Evolutionary conservation across 2,888 invertebrate species (phyloP).

Genomic region (Pachliopta kotzebuea): DNA sequence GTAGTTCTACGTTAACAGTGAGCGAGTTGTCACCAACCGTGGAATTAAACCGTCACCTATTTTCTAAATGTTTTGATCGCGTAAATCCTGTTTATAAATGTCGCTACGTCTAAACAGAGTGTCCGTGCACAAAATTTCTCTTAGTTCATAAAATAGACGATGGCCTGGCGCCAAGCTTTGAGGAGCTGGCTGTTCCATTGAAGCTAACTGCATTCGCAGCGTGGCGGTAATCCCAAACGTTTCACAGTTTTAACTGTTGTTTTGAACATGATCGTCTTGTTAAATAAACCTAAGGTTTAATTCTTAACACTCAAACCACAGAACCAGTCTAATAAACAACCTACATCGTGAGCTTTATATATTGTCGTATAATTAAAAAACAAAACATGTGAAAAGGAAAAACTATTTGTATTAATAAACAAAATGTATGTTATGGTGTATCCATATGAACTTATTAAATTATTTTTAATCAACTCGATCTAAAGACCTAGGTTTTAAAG

Average conservation of each 20-base stretch:
- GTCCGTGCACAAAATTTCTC: constrained; percentile 40
- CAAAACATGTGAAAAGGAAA: too few species aligned
- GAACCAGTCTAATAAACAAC: too few species aligned
- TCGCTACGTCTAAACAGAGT: constrained; percentile 14
- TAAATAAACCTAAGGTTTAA: constrained; percentile 3
- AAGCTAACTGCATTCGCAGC: constrained; percentile 39
- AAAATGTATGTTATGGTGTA: too few species aligned
- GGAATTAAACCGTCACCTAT: constrained; percentile 17
- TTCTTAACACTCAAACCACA: background rate
- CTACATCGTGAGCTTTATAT: too few species aligned
- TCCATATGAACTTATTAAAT: too few species aligned
- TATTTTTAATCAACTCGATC: too few species aligned
- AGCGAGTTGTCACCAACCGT: constrained; percentile 12
- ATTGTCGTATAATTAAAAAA: too few species aligned
- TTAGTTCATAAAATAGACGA: constrained; percentile 43
- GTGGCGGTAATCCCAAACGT: constrained; percentile 38
- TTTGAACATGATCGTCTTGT: background rate
- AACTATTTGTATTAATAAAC: too few species aligned
- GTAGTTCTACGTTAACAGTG: constrained; percentile 1
- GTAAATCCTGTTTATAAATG: constrained; percentile 35
- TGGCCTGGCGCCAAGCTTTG: constrained; percentile 48
- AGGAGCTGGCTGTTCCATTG: constrained; percentile 34
- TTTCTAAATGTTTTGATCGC: constrained; percentile 17
- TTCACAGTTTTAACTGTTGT: constrained; percentile 26
- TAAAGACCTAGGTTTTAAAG: too few species aligned